Evolutionary conservation across 2,888 invertebrate species (phyloP).

Genomic region (Sarcophaga subvicina): DNA sequence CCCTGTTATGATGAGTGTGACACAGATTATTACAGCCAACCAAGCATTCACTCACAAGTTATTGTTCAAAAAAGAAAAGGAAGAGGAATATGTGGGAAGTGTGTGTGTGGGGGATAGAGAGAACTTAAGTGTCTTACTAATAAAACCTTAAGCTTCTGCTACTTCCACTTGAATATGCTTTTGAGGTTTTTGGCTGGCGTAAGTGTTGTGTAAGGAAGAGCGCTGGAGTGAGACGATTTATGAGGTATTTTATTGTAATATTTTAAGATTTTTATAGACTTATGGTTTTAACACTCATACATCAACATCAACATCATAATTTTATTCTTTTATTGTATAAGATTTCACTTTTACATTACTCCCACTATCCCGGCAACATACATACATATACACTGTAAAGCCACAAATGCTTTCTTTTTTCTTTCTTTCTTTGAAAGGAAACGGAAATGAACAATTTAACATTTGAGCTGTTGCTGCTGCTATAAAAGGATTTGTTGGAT

Average conservation of each 20-base stretch:
- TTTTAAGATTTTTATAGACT: constrained; percentile 68
- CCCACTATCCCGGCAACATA: constrained; percentile 9
- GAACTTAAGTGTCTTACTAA: constrained; percentile 47
- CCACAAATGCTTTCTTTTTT: constrained; percentile 27
- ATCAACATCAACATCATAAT: constrained; percentile 42
- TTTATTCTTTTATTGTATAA: constrained; percentile 4
- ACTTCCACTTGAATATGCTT: constrained; percentile 16
- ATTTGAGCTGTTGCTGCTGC: constrained; percentile 53
- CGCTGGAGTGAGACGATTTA: not conserved
- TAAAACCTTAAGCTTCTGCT: constrained; percentile 28
- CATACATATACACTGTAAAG: not conserved
- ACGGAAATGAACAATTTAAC: constrained; percentile 69
- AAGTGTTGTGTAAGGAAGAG: not conserved
- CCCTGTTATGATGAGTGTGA: constrained; percentile 47
- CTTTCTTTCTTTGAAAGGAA: constrained; percentile 44
- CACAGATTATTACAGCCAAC: constrained; percentile 47
- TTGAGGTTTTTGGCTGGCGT: not conserved
- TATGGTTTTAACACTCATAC: constrained; percentile 64
- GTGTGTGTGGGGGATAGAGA: not conserved
- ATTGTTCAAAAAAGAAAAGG: not conserved
- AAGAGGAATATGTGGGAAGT: too few relatives aligned
- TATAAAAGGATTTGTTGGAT: not conserved
- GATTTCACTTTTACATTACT: constrained; percentile 39
- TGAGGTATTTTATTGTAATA: constrained; percentile 63
- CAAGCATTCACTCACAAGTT: constrained; percentile 16